A percentile compares a stretch with the other conserved stretches of the same genome.
These are phyloP conservation scores for Thripadectes ignobilis DNA, from an alignment of 2,797 vertebrate species.

Conservation along the genomic window DNA sequence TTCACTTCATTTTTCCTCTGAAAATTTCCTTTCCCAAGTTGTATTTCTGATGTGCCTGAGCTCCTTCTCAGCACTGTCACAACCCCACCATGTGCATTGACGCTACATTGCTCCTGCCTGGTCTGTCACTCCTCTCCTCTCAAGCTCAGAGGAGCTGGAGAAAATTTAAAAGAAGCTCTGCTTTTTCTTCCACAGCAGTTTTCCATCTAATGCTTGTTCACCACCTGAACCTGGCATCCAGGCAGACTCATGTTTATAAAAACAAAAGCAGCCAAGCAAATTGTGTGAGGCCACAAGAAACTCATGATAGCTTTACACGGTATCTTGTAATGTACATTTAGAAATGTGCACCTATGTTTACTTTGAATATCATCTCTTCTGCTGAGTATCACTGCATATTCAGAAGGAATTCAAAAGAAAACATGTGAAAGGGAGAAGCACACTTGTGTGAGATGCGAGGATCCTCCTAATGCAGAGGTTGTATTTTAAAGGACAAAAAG, in stretches of 20 bases:
- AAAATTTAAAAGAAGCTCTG: background rate
- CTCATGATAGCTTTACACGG: background rate
- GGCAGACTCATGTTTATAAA: background rate
- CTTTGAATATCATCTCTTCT: background rate
- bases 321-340: background rate
- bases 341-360: background rate
- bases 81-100: background rate
- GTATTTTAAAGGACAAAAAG: background rate
- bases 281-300: background rate
- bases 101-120: background rate
- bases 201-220: background rate
- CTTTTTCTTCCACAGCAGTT: background rate
- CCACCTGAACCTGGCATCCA: background rate
- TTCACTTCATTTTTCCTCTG: background rate
- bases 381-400: background rate
- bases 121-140: background rate
- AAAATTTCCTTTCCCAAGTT: background rate
- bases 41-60: background rate
- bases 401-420: background rate
- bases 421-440: accelerated
- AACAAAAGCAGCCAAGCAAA: background rate
- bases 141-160: background rate
- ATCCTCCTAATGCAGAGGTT: background rate
- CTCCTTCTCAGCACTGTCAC: background rate
- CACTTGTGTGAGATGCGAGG: background rate